phyloP scores from a whole-genome alignment of 2,888 invertebrate genomes.

The Pollenia angustigena region DNA sequence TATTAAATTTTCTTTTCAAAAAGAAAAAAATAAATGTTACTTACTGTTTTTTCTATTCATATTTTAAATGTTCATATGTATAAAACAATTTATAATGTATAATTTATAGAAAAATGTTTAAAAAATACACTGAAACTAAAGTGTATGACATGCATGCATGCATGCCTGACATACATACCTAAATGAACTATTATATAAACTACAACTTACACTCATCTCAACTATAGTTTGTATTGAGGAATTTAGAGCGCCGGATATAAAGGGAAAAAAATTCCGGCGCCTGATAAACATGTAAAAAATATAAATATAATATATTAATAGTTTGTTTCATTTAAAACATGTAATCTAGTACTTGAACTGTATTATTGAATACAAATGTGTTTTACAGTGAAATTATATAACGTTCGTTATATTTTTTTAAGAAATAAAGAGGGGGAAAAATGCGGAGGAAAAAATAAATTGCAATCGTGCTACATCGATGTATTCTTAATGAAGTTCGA shows the following conservation, averaged over 20 bases:
- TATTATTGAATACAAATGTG: not conserved
- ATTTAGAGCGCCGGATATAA: conserved; percentile 71
- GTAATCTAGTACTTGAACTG: conserved; percentile 41
- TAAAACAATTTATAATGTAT: conserved; percentile 37
- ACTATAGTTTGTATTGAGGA: conserved; percentile 21
- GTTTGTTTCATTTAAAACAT: not conserved
- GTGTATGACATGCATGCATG: conserved; percentile 36
- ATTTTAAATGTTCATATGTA: not conserved
- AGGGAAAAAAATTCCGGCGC: conserved; percentile 55
- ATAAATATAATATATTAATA: not conserved
- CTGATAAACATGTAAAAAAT: conserved; percentile 40
- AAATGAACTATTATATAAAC: conserved; percentile 17
- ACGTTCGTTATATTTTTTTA: conserved; percentile 10
- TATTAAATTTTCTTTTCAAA: conserved; percentile 8
- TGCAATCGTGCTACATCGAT: not conserved
- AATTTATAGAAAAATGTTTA: conserved; percentile 22
- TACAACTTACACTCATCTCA: not conserved
- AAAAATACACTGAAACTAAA: not conserved
- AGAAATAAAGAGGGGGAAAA: not conserved
- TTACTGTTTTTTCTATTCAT: conserved; percentile 23
- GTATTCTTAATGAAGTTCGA: too few species aligned
- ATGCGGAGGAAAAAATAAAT: not conserved
- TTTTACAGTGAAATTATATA: conserved; percentile 19
- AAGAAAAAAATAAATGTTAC: not conserved
- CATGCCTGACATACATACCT: conserved; percentile 46